Evolutionary conservation across 2,888 invertebrate genomes (phyloP).

Genomic region (Hyalella azteca): DNA sequence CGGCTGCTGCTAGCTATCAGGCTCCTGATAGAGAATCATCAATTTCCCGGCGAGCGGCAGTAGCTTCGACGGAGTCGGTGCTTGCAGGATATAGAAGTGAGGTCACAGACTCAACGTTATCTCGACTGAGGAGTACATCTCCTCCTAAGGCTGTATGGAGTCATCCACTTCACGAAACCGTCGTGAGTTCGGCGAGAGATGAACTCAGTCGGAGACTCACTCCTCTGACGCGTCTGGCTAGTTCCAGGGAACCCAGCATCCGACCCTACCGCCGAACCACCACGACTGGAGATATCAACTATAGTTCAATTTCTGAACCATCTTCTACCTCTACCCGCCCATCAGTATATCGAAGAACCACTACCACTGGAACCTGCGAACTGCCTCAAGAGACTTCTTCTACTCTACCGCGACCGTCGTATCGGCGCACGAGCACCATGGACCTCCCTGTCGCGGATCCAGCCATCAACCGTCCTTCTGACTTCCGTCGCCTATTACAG

Average conservation of each 20-base stretch:
- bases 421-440: constrained; percentile 56
- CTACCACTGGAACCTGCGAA: constrained; percentile 9
- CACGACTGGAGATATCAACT: constrained; percentile 45
- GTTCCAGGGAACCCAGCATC: constrained; percentile 41
- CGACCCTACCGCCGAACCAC: constrained; percentile 51
- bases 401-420: constrained; percentile 39
- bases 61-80: not conserved
- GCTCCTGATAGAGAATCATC: constrained; percentile 25
- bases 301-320: not conserved
- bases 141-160: constrained; percentile 5
- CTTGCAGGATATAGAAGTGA: not conserved
- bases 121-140: constrained; percentile 25
- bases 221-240: constrained; percentile 52
- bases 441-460: constrained; percentile 52
- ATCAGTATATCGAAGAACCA: constrained; percentile 5
- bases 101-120: not conserved
- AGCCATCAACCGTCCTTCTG: constrained; percentile 51
- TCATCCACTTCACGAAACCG: constrained; percentile 12
- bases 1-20: constrained; percentile 37
- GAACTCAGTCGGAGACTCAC: constrained; percentile 55
- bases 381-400: constrained; percentile 24
- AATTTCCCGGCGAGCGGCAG: not conserved
- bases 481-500: constrained; percentile 48
- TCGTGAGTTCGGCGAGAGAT: constrained; percentile 47
- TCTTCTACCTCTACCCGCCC: not conserved